Evolutionary conservation across 2,113 vertebrate genomes (phyloP), one percentile per base, ranked within the genome.

Genomic region (Entomyzon cyanotis): DNA sequence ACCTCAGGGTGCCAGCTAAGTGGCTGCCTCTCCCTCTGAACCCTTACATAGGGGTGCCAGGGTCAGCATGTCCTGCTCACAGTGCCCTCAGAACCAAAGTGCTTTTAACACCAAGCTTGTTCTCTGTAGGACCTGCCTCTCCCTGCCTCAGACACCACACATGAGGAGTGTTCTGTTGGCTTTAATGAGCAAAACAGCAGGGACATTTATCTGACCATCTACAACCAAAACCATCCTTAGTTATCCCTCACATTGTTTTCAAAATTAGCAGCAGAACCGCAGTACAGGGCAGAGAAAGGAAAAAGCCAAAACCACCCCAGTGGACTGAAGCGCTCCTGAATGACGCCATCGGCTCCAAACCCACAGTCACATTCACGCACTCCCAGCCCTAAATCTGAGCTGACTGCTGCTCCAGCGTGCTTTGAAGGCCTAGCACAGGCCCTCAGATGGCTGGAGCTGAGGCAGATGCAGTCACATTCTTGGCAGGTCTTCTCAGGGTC

Each of bases 401-500:
- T 18, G 91, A 75, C 6, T 82, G 87, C 79, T 27, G 52, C 90
- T 75, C 27, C 2, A 92, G 89, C 64, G 2, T 79, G 77, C 95
- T 95, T 92, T 81, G 92, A 94, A 95, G 86, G 94, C 88, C 94
- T 96, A 68, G 65, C 8, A 19, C 92, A 92, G 88, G 25, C 76
- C 77, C 93, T 93, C 93, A 79, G 53, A 94, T 76, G 86, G 56
- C 90, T 78, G 80, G 56, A 82, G 84, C 73, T 68, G 69, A 93
- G 84, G 94, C 96, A 97, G 88, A 97, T 94, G 94, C 88, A 92
- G 77, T 80, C 80, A 89, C 90, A 97, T 97, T 96, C 96, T 96
- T 97, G 96, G 96, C 96, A 94, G 93, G 96, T 96, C 93, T 94
- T 69, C 92, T 76, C 88, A 94, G 94, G 95, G 95, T 97, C 95